phyloP scores from a whole-genome alignment of 2,797 vertebrate species.

The Sitta carolinensis region DNA sequence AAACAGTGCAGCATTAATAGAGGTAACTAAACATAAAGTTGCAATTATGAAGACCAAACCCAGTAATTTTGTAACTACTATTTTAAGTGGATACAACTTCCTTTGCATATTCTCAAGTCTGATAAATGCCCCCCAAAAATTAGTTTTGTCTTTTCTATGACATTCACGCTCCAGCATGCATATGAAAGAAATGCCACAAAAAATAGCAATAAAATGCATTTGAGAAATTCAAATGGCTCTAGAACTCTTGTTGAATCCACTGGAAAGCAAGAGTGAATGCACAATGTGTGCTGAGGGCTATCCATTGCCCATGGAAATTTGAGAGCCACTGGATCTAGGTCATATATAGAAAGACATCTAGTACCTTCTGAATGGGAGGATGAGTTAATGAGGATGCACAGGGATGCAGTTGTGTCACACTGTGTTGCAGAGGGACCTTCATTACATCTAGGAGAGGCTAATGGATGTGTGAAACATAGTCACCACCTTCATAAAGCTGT shows the following conservation, averaged over 20 bases:
- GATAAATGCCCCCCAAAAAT: accelerated
- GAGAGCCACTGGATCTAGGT: neutral
- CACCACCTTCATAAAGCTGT: neutral
- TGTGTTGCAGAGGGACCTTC: neutral
- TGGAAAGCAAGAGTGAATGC: neutral
- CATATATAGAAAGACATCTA: neutral
- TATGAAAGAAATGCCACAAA: neutral
- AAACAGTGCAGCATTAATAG: slow-evolving; percentile 72
- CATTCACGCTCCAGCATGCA: neutral
- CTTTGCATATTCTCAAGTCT: neutral
- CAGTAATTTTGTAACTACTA: neutral
- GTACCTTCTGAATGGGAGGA: neutral
- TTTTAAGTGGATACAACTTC: neutral
- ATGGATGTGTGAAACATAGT: neutral
- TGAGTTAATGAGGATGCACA: neutral
- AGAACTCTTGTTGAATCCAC: neutral
- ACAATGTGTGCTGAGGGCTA: neutral
- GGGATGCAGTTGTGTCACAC: neutral
- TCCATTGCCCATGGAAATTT: neutral
- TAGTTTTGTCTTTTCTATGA: neutral
- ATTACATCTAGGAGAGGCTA: neutral
- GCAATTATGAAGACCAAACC: neutral
- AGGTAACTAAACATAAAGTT: slow-evolving; percentile 58
- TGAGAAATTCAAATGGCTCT: neutral
- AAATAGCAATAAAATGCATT: neutral